Conservation (phyloP, 2,888 invertebrate species). For the Spisula subtruncata region DNA sequence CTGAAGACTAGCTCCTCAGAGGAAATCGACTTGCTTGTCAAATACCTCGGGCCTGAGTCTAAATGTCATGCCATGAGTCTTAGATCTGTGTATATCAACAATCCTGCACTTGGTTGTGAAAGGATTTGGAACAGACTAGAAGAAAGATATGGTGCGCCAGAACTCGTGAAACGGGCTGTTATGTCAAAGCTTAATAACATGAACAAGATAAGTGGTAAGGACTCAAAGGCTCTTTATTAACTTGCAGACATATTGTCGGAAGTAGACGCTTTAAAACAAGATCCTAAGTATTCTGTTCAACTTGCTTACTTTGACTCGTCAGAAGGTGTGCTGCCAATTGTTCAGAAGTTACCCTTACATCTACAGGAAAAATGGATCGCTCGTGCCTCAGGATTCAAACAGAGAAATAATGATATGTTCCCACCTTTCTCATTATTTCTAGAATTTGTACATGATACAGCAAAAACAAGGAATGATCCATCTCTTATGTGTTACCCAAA, state of each 20-base stretch:
- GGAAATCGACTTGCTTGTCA: slow-evolving; percentile 53
- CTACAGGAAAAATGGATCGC: no score
- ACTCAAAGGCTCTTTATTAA: not conserved
- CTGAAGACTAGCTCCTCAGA: not conserved
- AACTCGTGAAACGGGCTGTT: slow-evolving; percentile 45
- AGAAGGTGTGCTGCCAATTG: no score
- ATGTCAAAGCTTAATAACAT: slow-evolving; percentile 30
- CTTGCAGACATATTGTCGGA: not conserved
- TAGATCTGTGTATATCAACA: slow-evolving; percentile 39
- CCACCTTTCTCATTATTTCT: no score
- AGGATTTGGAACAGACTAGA: slow-evolving; percentile 57
- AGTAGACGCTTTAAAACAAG: not conserved
- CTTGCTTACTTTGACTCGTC: no score
- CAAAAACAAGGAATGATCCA: no score
- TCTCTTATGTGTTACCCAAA: no score
- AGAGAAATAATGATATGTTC: no score
- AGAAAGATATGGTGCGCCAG: slow-evolving; percentile 59
- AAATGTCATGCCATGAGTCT: slow-evolving; percentile 49
- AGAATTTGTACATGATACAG: no score
- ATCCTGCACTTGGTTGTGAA: slow-evolving; percentile 38
- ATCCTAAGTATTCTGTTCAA: not conserved
- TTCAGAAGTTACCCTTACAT: no score
- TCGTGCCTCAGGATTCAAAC: no score
- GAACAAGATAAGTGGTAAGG: not conserved
- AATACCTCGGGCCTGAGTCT: slow-evolving; percentile 59